These are phyloP conservation scores for Drosophila pseudotakahashii DNA, from an alignment of 2,888 invertebrate genomes.

Conservation along the genomic window DNA sequence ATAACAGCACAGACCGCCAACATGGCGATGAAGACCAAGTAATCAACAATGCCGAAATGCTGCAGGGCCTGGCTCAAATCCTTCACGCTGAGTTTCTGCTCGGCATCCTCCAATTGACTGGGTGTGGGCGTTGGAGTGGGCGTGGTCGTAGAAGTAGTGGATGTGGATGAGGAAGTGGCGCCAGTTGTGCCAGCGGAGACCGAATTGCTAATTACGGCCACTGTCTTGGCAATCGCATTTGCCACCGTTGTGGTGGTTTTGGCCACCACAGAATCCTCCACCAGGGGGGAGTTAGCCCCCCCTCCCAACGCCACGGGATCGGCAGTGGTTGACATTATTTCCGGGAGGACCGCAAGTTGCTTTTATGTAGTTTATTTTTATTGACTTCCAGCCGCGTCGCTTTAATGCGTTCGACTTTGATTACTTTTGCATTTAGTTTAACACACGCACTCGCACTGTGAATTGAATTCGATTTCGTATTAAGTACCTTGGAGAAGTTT, in stretches of 20 bases:
- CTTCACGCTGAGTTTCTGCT: constrained; percentile 74
- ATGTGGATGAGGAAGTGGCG: constrained; percentile 12
- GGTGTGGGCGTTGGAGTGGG: constrained; percentile 23
- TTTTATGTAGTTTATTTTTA: constrained; percentile 71
- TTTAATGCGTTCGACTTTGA: constrained; percentile 65
- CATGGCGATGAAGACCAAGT: constrained; percentile 91
- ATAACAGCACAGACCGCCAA: constrained; percentile 90
- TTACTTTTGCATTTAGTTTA: constrained; percentile 68
- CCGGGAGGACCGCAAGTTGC: constrained; percentile 67
- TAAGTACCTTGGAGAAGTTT: constrained; percentile 36
- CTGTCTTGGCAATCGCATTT: constrained; percentile 63
- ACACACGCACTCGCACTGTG: constrained; percentile 40
- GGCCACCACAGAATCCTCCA: background rate
- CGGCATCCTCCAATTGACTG: constrained; percentile 20
- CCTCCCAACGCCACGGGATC: constrained; percentile 22
- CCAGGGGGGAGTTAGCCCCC: constrained; percentile 7
- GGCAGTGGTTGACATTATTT: constrained; percentile 67
- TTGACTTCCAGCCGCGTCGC: constrained; percentile 72
- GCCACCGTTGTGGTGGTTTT: constrained; percentile 32
- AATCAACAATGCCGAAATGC: constrained; percentile 90
- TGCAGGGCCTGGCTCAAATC: constrained; percentile 86
- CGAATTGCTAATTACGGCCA: constrained; percentile 74
- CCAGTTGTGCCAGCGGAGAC: constrained; percentile 44
- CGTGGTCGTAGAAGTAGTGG: constrained; percentile 5
- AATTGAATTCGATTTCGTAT: constrained; percentile 55